These are phyloP conservation scores for Trinorchestia longiramus DNA, from an alignment of 1,140 invertebrate genomes.

Conservation along the genomic window DNA sequence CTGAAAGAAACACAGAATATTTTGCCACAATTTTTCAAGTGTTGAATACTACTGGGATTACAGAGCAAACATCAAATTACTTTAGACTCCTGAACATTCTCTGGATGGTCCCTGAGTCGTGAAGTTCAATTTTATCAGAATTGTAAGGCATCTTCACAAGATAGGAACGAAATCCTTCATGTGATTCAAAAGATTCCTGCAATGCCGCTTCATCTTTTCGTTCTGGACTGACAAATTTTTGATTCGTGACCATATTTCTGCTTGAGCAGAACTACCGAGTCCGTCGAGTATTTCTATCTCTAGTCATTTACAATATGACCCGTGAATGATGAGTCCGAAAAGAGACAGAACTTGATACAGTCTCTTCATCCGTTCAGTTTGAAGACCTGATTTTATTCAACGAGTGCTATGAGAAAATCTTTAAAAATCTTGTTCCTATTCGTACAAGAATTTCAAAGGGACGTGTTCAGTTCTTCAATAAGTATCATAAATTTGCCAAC, in stretches of 20 bases:
- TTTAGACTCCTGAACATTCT: background rate
- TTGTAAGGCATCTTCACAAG: background rate
- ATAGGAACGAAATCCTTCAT: background rate
- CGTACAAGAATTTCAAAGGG: background rate
- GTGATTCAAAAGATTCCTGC: background rate
- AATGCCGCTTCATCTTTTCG: background rate
- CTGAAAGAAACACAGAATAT: background rate
- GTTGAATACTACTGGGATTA: background rate
- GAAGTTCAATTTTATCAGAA: background rate
- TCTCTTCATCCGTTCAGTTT: background rate
- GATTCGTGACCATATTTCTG: background rate
- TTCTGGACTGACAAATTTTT: constrained; percentile 4
- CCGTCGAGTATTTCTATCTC: constrained; percentile 3
- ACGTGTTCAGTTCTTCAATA: background rate
- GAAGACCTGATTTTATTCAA: background rate
- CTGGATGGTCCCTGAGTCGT: background rate
- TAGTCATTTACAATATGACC: background rate
- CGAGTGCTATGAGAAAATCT: background rate
- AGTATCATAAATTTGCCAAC: background rate
- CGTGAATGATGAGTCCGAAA: background rate
- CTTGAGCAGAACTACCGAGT: background rate
- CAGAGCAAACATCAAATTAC: background rate
- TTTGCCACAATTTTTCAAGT: background rate
- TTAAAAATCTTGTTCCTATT: background rate
- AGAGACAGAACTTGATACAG: background rate